A percentile compares a stretch with the other conserved stretches of the same genome.
phyloP scores from a whole-genome alignment of 2,797 vertebrate genomes.

The Neoniphon sammara region DNA sequence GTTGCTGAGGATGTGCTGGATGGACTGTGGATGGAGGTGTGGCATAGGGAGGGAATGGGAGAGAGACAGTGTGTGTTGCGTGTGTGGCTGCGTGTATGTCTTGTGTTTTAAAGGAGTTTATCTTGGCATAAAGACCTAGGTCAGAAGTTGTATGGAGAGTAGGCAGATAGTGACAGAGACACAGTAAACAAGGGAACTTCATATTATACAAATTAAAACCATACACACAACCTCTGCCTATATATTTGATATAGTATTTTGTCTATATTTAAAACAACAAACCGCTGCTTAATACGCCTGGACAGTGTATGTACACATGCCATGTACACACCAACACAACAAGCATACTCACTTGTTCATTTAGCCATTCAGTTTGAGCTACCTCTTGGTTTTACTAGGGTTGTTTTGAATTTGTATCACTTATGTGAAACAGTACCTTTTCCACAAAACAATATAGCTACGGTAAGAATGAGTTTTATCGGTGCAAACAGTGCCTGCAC shows the following conservation, averaged over 20 bases:
- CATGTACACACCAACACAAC: slow-evolving; percentile 64
- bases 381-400: slow-evolving; percentile 80
- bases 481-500: slow-evolving; percentile 75
- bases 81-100: slow-evolving; percentile 33
- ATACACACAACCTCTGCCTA: slow-evolving; percentile 71
- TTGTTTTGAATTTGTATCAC: slow-evolving; percentile 76
- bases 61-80: slow-evolving; percentile 24
- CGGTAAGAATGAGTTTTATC: slow-evolving; percentile 58
- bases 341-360: slow-evolving; percentile 75
- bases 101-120: slow-evolving; percentile 54
- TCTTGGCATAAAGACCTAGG: slow-evolving; percentile 53
- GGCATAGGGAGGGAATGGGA: slow-evolving; percentile 31
- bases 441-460: slow-evolving; percentile 67
- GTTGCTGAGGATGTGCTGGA: slow-evolving; percentile 59
- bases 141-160: slow-evolving; percentile 56
- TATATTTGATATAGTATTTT: slow-evolving; percentile 65
- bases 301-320: slow-evolving; percentile 62
- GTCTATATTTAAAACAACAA: slow-evolving; percentile 78
- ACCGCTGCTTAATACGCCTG: slow-evolving; percentile 78
- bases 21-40: slow-evolving; percentile 59
- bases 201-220: slow-evolving; percentile 64
- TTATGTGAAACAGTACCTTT: slow-evolving; percentile 71
- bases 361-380: slow-evolving; percentile 82
- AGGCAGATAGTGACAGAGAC: slow-evolving; percentile 55
- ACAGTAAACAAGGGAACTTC: slow-evolving; percentile 71